Evolutionary conservation across 2,888 invertebrate species (phyloP).

Genomic region (Alitta virens): DNA sequence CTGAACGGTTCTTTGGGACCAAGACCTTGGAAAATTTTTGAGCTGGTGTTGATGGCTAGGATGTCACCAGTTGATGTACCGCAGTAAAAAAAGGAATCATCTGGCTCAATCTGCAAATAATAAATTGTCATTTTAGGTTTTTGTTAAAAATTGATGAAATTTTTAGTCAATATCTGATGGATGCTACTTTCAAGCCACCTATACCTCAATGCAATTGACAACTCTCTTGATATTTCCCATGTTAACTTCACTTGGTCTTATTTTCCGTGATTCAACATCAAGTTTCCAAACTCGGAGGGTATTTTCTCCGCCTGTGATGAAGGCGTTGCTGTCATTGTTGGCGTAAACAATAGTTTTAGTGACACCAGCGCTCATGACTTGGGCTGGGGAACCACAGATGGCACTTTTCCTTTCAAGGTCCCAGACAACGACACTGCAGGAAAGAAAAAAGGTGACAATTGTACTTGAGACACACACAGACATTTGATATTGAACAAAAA

Average conservation of each 20-base stretch:
- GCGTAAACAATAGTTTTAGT: constrained; percentile 63
- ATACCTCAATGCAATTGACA: constrained; percentile 71
- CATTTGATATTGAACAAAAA: neutral
- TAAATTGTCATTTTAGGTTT: neutral
- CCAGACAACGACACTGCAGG: constrained; percentile 75
- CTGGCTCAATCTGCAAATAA: constrained; percentile 62
- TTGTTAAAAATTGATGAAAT: neutral
- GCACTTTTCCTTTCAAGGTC: constrained; percentile 66
- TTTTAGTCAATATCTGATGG: no score
- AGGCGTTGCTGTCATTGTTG: constrained; percentile 48
- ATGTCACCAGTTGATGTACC: constrained; percentile 83
- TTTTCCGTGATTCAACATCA: constrained; percentile 65
- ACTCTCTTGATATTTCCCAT: constrained; percentile 76
- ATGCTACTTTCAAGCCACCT: no score
- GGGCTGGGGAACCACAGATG: constrained; percentile 66
- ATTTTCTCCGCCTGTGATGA: constrained; percentile 58
- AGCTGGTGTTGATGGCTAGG: constrained; percentile 54
- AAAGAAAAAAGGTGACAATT: neutral
- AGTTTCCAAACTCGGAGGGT: constrained; percentile 57
- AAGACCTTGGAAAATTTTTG: constrained; percentile 45
- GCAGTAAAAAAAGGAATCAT: constrained; percentile 75
- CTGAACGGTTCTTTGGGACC: constrained; percentile 49
- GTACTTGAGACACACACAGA: neutral
- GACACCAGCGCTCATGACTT: constrained; percentile 72
- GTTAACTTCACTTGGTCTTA: constrained; percentile 72